Evolutionary conservation across 2,888 invertebrate species (phyloP).

Genomic region (Sycophila texana): DNA sequence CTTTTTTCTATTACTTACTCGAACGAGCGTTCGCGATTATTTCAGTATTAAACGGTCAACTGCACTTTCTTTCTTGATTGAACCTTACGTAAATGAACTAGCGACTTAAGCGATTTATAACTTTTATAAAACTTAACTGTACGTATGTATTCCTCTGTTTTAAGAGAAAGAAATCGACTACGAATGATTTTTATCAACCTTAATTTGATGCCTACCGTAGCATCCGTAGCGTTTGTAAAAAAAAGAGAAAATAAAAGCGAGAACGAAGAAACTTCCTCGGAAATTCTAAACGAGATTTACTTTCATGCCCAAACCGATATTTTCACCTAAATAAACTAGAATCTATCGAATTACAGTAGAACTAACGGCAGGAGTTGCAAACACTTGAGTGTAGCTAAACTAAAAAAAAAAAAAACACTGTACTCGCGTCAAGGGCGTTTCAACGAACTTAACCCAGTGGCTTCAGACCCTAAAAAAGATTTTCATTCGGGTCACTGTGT

Average conservation of each 20-base stretch:
- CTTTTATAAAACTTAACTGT: conserved; percentile 40
- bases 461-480: neutral
- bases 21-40: neutral
- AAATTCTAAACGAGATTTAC: conserved; percentile 13
- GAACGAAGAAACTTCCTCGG: neutral
- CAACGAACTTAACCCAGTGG: neutral
- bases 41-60: neutral
- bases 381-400: neutral
- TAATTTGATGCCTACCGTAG: conserved; percentile 9
- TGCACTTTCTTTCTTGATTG: conserved; percentile 9
- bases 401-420: neutral
- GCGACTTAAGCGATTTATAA: conserved; percentile 40
- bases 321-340: conserved; percentile 4
- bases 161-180: neutral
- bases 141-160: conserved; percentile 6
- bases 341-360: neutral
- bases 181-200: conserved; percentile 16
- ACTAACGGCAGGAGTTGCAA: neutral
- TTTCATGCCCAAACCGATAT: conserved; percentile 7
- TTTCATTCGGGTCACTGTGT: neutral
- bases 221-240: conserved; percentile 19
- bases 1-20: neutral
- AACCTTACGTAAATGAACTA: conserved; percentile 12
- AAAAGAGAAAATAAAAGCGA: neutral
- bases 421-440: conserved; percentile 19